Evolutionary conservation across 2,888 invertebrate species (phyloP).

Genomic region (Itoplectis maculator): DNA sequence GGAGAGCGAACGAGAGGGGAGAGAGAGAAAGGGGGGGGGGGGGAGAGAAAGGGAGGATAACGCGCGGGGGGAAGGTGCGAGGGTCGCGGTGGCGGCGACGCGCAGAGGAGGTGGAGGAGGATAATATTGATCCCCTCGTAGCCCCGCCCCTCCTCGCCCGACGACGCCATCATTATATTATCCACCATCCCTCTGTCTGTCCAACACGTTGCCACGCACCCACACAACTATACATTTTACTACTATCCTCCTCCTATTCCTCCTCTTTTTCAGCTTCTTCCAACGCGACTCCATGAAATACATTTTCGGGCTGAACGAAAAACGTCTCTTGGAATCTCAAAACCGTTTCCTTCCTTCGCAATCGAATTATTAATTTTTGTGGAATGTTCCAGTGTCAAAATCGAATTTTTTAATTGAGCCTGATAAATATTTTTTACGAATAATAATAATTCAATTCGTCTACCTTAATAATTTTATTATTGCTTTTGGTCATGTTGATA

Average conservation of each 20-base stretch:
- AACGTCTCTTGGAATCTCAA: not conserved
- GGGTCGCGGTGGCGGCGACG: slow-evolving; percentile 67
- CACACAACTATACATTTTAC: slow-evolving; percentile 46
- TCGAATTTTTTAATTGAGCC: no score
- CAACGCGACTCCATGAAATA: slow-evolving; percentile 45
- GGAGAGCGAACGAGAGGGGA: slow-evolving; percentile 67
- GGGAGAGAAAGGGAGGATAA: slow-evolving; percentile 64
- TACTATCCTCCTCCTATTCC: slow-evolving; percentile 50
- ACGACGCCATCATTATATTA: slow-evolving; percentile 85
- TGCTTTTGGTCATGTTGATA: no score
- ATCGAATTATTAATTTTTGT: not conserved
- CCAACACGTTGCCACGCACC: slow-evolving; percentile 64
- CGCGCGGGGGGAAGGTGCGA: slow-evolving; percentile 65
- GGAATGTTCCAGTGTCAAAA: no score
- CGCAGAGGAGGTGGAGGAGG: slow-evolving; percentile 81
- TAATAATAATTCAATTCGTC: no score
- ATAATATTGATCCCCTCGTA: slow-evolving; percentile 85
- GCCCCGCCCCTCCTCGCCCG: slow-evolving; percentile 84
- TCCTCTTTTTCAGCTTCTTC: slow-evolving; percentile 1
- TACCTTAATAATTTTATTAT: no score
- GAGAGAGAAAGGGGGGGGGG: slow-evolving; percentile 60
- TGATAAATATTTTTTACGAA: no score
- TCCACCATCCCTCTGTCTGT: slow-evolving; percentile 83
- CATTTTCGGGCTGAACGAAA: slow-evolving; percentile 33
- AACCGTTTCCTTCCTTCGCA: not conserved